A percentile compares a stretch with the other conserved stretches of the same genome.
phyloP scores from a whole-genome alignment of 2,113 vertebrate genomes.

The Phoxinus phoxinus region DNA sequence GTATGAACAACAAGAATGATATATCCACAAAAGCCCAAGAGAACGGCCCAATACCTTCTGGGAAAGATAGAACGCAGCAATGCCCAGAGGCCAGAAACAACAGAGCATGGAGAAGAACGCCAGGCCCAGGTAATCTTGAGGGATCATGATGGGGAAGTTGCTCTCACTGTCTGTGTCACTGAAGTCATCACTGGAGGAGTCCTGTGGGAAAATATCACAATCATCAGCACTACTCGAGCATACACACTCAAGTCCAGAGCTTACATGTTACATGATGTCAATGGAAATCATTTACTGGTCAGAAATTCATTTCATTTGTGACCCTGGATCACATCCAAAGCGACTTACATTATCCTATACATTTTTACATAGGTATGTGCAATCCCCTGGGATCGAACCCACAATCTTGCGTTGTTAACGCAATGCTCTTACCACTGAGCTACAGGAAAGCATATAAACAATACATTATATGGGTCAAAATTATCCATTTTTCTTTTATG shows the following conservation, averaged over 20 bases:
- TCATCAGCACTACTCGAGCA: not conserved
- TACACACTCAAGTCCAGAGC: not conserved
- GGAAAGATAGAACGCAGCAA: constrained; percentile 88
- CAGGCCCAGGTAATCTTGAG: constrained; percentile 87
- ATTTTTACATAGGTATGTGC: no score
- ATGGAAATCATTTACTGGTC: not conserved
- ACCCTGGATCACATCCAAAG: no score
- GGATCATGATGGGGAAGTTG: constrained; percentile 82
- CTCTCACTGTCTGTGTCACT: constrained; percentile 83
- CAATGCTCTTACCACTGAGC: no score
- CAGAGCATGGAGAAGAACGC: constrained; percentile 92
- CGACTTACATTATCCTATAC: no score
- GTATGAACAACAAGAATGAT: not conserved
- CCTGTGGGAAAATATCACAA: constrained; percentile 59
- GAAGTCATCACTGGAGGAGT: constrained; percentile 82
- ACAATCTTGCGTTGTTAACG: no score
- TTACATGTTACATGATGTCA: not conserved
- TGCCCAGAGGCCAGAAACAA: constrained; percentile 91
- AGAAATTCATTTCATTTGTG: no score
- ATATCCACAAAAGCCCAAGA: not conserved
- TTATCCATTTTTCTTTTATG: no score
- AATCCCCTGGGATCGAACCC: no score
- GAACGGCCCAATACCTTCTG: constrained; percentile 79
- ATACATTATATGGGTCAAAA: no score
- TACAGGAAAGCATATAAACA: no score